These are phyloP conservation scores for Coregonus suidteri DNA, from an alignment of 2,797 vertebrate genomes.

Conservation along the genomic window DNA sequence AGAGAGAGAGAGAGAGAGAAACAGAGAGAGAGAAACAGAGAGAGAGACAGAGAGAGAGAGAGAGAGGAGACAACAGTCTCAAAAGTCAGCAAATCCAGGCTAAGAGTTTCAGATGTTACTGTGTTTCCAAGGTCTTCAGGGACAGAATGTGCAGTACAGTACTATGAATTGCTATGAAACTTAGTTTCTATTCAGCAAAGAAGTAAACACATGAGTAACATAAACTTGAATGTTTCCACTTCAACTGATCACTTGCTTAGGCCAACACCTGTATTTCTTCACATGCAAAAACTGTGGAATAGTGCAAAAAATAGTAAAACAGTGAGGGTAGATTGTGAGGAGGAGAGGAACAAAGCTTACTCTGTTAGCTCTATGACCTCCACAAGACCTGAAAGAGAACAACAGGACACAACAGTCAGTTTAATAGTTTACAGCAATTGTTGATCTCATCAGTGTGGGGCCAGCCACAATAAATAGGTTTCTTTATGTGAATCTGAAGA, in stretches of 20 bases:
- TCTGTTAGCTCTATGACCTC: constrained; percentile 44
- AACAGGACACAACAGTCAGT: neutral
- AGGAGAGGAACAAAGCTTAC: constrained; percentile 64
- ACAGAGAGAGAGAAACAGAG: too few relatives aligned
- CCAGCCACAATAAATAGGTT: too few relatives aligned
- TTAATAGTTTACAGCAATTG: neutral
- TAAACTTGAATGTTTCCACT: neutral
- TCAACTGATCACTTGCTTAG: neutral
- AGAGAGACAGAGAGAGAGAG: too few relatives aligned
- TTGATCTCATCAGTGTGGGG: too few relatives aligned
- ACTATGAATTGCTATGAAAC: neutral
- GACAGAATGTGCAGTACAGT: neutral
- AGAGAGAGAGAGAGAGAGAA: neutral
- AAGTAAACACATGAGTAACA: neutral
- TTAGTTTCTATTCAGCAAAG: neutral
- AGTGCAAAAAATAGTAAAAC: neutral
- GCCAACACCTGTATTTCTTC: neutral
- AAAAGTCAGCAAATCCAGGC: constrained; percentile 37
- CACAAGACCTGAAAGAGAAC: constrained; percentile 54
- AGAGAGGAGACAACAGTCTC: neutral
- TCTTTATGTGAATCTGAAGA: too few relatives aligned
- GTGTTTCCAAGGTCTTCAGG: neutral
- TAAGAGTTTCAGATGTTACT: too few relatives aligned
- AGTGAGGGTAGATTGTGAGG: too few relatives aligned
- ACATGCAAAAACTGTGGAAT: constrained; percentile 1